Evolutionary conservation across 2,888 invertebrate species (phyloP), one percentile per base, ranked within the genome.

Genomic region (Timandra comae): DNA sequence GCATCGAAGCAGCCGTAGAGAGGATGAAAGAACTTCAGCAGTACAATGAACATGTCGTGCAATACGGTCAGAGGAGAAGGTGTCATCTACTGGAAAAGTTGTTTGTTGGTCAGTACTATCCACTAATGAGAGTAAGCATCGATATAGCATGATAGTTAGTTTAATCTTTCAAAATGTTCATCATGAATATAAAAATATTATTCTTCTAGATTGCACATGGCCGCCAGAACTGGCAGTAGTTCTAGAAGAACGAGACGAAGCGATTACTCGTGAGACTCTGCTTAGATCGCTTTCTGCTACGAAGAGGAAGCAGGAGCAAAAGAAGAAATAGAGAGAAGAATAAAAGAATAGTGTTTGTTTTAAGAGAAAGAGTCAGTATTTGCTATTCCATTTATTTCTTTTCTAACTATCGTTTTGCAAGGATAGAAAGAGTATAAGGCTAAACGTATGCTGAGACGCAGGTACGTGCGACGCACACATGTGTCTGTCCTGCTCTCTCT

Each of bases 1-100:
- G 58, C 1, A 59, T 72, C 0, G 67, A 74, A 16, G 63, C 66
- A 0, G 70, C 75, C 0, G 1, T 63, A 2, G 66, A 72, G 4
- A 64, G 75, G 2, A 76, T 76, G 75, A 43, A 45, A 0, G 74
- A 79, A n/a, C 48, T 82, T 3, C 79, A 85, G 38, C 5, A 21
- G 0, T 74, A 54, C 45, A 79, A 82, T 34, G 68, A 69, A 31
- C 3, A 42, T 1, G 38, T 52, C 7, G 66, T 82, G 0, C 48
- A 77, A 3, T 65, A 59, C 0, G 43, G 68, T 2, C 84, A 85
- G 56, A 72, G 38, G 43, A 43, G 12, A 1, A 58, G 82, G 6
- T 57, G 57, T 16, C 52, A 42, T 0, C 42, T 75, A 10, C 41
- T 82, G 22, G 81, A 80, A 31, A 66, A 52, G 24, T 41, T 78